These are phyloP conservation scores for Coenonympha arcania DNA, from an alignment of 2,888 invertebrate genomes.

Conservation along the genomic window DNA sequence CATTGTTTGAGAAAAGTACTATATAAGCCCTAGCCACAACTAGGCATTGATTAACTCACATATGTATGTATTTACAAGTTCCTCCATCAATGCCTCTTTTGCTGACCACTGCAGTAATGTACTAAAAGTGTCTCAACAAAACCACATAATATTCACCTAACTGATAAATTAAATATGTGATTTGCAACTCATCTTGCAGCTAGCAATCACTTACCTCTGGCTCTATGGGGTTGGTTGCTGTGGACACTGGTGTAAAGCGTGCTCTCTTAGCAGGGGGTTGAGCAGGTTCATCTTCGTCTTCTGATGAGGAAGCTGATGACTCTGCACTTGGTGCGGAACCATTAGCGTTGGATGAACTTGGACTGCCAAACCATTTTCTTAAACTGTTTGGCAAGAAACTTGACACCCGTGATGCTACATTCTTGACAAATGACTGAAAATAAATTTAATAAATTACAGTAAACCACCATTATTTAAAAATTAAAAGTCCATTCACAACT, in stretches of 20 bases:
- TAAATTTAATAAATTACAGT: neutral
- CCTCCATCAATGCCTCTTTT: too few species aligned
- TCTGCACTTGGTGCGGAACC: slow-evolving; percentile 55
- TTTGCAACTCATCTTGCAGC: too few species aligned
- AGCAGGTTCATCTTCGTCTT: slow-evolving; percentile 45
- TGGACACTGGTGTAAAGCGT: slow-evolving; percentile 39
- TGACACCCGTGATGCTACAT: slow-evolving; percentile 77
- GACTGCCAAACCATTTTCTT: slow-evolving; percentile 70
- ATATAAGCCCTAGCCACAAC: too few species aligned
- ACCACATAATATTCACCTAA: too few species aligned
- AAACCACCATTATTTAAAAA: too few species aligned
- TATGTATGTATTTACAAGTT: too few species aligned
- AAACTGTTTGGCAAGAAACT: slow-evolving; percentile 76
- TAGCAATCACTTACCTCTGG: slow-evolving; percentile 41
- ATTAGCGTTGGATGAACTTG: slow-evolving; percentile 50
- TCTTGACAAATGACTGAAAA: slow-evolving; percentile 80
- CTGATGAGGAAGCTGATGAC: slow-evolving; percentile 56
- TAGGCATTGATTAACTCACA: too few species aligned
- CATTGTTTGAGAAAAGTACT: too few species aligned
- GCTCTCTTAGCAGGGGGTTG: slow-evolving; percentile 68
- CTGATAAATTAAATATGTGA: too few species aligned
- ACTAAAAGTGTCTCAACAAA: too few species aligned
- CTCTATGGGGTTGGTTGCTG: slow-evolving; percentile 32
- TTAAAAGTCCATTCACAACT: too few species aligned
- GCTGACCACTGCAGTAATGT: too few species aligned